Evolutionary conservation across 1,140 invertebrate genomes (phyloP), one percentile per base, ranked within the genome.

Genomic region (Sarcophaga peregrina): DNA sequence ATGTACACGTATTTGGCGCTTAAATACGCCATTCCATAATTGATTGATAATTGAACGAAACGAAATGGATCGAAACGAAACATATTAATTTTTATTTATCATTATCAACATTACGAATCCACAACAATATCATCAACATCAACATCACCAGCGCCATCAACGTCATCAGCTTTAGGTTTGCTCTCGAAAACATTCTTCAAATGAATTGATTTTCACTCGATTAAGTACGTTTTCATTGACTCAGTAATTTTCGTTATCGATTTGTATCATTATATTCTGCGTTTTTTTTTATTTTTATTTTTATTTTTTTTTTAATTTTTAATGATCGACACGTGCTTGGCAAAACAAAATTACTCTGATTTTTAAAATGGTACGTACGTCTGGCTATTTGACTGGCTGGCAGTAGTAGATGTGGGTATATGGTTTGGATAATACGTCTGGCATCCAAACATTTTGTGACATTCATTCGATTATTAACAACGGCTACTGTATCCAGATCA

Each of bases 1-100:
- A 78, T 78, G 50, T 78, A 50, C 75, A 78, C 75, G 75, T 78
- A 78, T 78, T 78, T 78, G 75, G 75, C 75, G 75, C 75, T 78
- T 78, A 78, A 48, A 78, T 78, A 50, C 48, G 50, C 47, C 8
- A 46, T 48, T 47, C 74, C 74, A n/a, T 68, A 68, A 68, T 68
- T 68, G 62, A 20, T 17, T 1, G 74, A 15, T 76, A 76, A 76
- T 76, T 76, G 74, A 76, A 48, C n/a, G n/a, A 17, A 52, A 48
- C 37, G 13, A 20, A 25, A 76, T 45, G 47, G 17, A 76, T 48
- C 47, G 47, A 76, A n/a, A n/a, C 54, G 54, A 7, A n/a, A 7
- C 13, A n/a, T 58, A 7, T 58, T 58, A n/a, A 11, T 58, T 37
- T 37, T 37, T 37, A 37, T 37, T 37, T 37, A 37, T 37, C 25